phyloP scores from a whole-genome alignment of 2,888 invertebrate species.

The Crepidodera aurea region DNA sequence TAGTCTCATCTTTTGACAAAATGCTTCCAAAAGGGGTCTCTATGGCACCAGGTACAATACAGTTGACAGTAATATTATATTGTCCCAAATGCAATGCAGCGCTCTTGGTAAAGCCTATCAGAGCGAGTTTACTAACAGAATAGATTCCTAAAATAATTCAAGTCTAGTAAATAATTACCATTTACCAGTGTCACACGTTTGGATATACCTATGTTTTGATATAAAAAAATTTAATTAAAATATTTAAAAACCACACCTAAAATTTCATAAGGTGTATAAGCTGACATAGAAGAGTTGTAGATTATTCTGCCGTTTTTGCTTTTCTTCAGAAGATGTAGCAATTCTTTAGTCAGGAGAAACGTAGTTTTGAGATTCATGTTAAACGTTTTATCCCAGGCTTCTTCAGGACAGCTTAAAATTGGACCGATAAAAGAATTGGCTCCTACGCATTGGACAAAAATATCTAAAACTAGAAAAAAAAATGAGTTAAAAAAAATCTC shows the following conservation, averaged over 20 bases:
- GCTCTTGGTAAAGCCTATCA: slow-evolving; percentile 87
- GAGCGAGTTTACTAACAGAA: slow-evolving; percentile 91
- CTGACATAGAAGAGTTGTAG: slow-evolving; percentile 88
- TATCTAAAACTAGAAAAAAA: slow-evolving; percentile 7
- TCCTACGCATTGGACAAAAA: slow-evolving; percentile 8
- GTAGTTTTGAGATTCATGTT: slow-evolving; percentile 92
- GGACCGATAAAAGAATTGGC: background rate
- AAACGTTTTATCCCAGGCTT: slow-evolving; percentile 94
- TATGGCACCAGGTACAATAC: slow-evolving; percentile 6
- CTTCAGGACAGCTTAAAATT: slow-evolving; percentile 80
- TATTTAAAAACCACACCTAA: slow-evolving; percentile 69
- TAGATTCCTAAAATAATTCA: slow-evolving; percentile 79
- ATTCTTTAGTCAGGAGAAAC: slow-evolving; percentile 86
- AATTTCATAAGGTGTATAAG: slow-evolving; percentile 77
- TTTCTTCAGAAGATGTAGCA: slow-evolving; percentile 79
- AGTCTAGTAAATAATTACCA: too few species aligned
- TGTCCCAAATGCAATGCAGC: slow-evolving; percentile 63
- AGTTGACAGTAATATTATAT: slow-evolving; percentile 6
- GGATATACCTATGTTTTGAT: too few species aligned
- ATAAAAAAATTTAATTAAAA: too few species aligned
- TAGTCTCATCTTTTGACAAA: background rate
- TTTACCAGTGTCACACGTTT: too few species aligned
- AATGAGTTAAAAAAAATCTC: background rate
- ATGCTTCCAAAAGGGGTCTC: background rate
- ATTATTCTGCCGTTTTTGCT: slow-evolving; percentile 84